phyloP scores from a whole-genome alignment of 2,888 invertebrate genomes.

The Melangyna quadrimaculata region DNA sequence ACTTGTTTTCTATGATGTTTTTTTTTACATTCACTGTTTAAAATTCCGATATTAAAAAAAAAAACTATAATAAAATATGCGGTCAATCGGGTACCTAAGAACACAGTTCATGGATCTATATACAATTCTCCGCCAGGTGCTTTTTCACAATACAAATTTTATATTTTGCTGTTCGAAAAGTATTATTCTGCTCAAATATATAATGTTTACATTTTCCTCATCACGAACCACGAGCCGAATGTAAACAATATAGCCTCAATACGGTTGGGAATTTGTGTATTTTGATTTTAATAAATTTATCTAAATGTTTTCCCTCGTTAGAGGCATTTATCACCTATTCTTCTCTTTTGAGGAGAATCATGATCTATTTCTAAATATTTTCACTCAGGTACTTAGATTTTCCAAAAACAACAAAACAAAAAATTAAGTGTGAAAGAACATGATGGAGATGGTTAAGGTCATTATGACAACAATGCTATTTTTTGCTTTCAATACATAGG shows the following conservation, averaged over 20 bases:
- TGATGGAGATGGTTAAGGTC: background rate
- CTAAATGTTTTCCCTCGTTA: constrained; percentile 38
- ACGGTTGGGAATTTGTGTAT: constrained; percentile 44
- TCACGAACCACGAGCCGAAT: constrained; percentile 36
- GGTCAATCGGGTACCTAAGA: background rate
- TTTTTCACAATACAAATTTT: constrained; percentile 10
- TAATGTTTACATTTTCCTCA: constrained; percentile 50
- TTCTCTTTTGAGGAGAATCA: constrained; percentile 23
- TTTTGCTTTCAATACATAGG: background rate
- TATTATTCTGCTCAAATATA: constrained; percentile 11
- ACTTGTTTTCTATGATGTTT: background rate
- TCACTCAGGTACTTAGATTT: background rate
- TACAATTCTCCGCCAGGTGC: background rate
- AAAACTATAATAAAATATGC: background rate
- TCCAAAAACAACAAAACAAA: constrained; percentile 15
- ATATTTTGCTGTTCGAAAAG: constrained; percentile 2
- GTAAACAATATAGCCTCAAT: constrained; percentile 49
- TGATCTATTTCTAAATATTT: constrained; percentile 58
- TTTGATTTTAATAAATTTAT: constrained; percentile 55
- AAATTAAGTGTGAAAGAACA: constrained; percentile 24
- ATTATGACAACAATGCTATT: constrained; percentile 40
- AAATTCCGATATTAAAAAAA: background rate
- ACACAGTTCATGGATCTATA: background rate
- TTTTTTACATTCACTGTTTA: background rate
- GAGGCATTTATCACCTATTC: constrained; percentile 45